These are phyloP conservation scores for Nephrotoma flavescens DNA, from an alignment of 2,888 invertebrate species.

Conservation along the genomic window DNA sequence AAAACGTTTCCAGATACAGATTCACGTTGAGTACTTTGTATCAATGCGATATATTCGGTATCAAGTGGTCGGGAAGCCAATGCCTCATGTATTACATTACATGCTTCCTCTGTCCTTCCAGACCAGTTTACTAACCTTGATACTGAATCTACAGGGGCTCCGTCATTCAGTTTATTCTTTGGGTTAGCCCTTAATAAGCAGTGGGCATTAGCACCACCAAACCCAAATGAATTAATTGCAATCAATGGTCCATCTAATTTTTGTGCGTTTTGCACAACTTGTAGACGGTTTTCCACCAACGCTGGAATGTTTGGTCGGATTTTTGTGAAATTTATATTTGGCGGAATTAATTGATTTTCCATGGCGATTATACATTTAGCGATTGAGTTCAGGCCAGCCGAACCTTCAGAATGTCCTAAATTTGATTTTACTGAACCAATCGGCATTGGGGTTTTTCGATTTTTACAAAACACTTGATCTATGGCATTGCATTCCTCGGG, in stretches of 20 bases:
- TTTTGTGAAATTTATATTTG: slow-evolving; percentile 64
- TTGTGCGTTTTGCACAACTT: slow-evolving; percentile 58
- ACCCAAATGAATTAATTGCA: slow-evolving; percentile 36
- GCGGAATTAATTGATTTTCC: slow-evolving; percentile 64
- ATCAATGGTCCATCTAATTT: slow-evolving; percentile 59
- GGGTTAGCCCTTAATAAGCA: slow-evolving; percentile 20
- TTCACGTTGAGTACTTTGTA: slow-evolving; percentile 43
- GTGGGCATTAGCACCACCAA: slow-evolving; percentile 34
- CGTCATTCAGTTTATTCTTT: slow-evolving; percentile 35
- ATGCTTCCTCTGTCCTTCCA: slow-evolving; percentile 39
- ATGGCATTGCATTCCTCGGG: slow-evolving; percentile 81
- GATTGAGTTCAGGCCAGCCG: slow-evolving; percentile 67
- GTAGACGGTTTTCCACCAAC: slow-evolving; percentile 43
- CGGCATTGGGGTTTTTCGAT: slow-evolving; percentile 56
- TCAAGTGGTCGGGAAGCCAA: slow-evolving; percentile 46
- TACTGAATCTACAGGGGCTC: slow-evolving; percentile 45
- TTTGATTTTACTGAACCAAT: slow-evolving; percentile 92
- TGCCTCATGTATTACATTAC: slow-evolving; percentile 47
- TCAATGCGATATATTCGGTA: slow-evolving; percentile 41
- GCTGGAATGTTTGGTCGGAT: slow-evolving; percentile 46
- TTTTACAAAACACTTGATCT: slow-evolving; percentile 60
- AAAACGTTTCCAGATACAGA: slow-evolving; percentile 51
- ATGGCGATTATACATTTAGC: slow-evolving; percentile 71
- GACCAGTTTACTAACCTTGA: slow-evolving; percentile 60
- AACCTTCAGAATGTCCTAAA: slow-evolving; percentile 83